Base-by-base conservation (phyloP, 2,113 vertebrate genomes). In the Mohoua ochrocephala region DNA sequence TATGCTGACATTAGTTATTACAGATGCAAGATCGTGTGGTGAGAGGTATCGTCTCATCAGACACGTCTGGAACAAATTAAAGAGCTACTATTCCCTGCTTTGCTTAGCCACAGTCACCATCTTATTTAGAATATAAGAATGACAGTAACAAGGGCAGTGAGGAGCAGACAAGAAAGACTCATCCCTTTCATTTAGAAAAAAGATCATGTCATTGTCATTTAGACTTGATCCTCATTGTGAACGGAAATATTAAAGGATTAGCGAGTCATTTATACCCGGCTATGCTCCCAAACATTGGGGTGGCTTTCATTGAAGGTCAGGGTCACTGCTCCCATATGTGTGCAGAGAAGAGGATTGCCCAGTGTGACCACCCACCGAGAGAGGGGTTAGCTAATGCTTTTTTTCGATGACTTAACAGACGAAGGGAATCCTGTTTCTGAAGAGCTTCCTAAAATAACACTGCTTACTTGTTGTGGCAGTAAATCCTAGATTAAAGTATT, bases 201-300 rank as follows among this genome's bases (percentile, higher is more conserved):
- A 92, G 92, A 96, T 96, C 84, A 91, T 89, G 97, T 95, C 97
- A 78, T 71, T 95, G 63, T 77, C 84, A 83, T 91, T 97, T 96
- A 97, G 92, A 68, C 69, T 61, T 86, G 45, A 96, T 86, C 73
- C 37, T 84, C 73, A 45, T 22, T 90, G 80, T 67, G 65, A 95
- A 71, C 6, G 57, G 96, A 97, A 96, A 93, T 94, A 93, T 95
- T 97, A 97, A 77, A 84, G 87, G 96, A 94, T 97, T 97, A 97
- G 59, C 92, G 94, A 95, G 94, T 96, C 76, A 96, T 88, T 96
- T 96, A 93, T 91, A 95, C 60, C 27, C 42, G 37, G 49, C 67
- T 85, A 71, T 81, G 80, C 15, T 50, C 87, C 52, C 71, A 92
- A 93, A 95, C 93, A 61, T 39, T 7, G 17, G 33, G 21, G 4